Base-by-base conservation (phyloP, 2,888 invertebrate genomes). In the Epistrophe eligans region DNA sequence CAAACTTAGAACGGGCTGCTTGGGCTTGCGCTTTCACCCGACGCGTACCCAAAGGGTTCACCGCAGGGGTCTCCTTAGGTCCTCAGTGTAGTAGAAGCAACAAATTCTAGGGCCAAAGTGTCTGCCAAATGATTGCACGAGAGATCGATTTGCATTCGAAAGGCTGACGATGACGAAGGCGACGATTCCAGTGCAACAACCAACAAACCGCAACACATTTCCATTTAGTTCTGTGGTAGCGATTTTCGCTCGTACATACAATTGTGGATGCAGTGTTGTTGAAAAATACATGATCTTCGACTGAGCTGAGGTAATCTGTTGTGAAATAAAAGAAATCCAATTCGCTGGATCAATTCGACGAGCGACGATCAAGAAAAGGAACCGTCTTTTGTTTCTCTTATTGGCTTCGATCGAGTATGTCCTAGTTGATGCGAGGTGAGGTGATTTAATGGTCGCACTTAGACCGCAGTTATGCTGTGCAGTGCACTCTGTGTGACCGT, bases 81-180 rank as follows among this genome's bases (percentile, higher is more conserved):
- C 87, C 24, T 38, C 74, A 67, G 17, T 72, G 71, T 76, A 57
- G 71, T 76, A 57, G 74, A 60, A 72, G 83, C 83, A 79, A 83
- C 87, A 87, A 87, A 87, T 87, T 87, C 79, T 76, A 79, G 87
- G 87, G 87, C 87, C 79, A 87, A 87, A 79, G 83, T 87, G 72
- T 79, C 87, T 83, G 79, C 87, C 83, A 87, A 87, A 79, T 87
- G 87, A 87, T 87, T 87, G 87, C 83, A 83, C 66, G 64, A 83
- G 76, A 60, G 83, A 87, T 87, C 87, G 83, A 87, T 87, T 87
- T 87, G 87, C 83, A 87, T 87, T 79, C 79, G 60, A 77, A 50
- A 50, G 52, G 58, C 62, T 28, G 57, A 62, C 24, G 50, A 11
- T 19, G 24, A 24, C 3, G 32, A 19, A 6, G 24, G 35, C 72